These are phyloP conservation scores for Leptinotarsa texana DNA, from an alignment of 1,140 invertebrate species.

Conservation along the genomic window DNA sequence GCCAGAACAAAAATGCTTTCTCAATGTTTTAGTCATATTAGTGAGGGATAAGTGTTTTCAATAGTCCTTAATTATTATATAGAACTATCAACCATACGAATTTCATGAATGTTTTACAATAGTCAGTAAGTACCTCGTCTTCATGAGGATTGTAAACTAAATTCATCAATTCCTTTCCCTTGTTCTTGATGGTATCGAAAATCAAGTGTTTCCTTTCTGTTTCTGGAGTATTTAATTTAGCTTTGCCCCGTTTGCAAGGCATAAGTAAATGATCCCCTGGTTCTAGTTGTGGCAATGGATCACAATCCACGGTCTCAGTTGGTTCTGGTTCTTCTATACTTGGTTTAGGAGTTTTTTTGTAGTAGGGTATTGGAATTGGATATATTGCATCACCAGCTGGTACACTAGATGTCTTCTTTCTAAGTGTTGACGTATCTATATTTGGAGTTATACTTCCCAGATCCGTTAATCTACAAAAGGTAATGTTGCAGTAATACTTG, in stretches of 20 bases:
- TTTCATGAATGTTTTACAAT: too few species aligned
- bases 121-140: constrained; percentile 50
- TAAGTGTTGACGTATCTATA: constrained; percentile 53
- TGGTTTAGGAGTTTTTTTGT: constrained; percentile 40
- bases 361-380: constrained; percentile 49
- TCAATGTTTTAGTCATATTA: too few species aligned
- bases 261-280: constrained; percentile 63
- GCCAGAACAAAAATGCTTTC: not conserved
- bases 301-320: constrained; percentile 39
- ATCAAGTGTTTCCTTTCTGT: constrained; percentile 70
- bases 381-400: constrained; percentile 59
- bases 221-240: constrained; percentile 70
- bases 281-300: constrained; percentile 58
- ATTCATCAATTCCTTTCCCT: constrained; percentile 68
- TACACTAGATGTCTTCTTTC: constrained; percentile 63
- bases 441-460: constrained; percentile 64
- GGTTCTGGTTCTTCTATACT: constrained; percentile 36
- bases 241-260: constrained; percentile 54
- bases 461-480: constrained; percentile 67
- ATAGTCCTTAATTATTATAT: too few species aligned
- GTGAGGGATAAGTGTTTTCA: too few species aligned
- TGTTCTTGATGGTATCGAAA: constrained; percentile 64
- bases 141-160: constrained; percentile 67
- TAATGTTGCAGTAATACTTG: not conserved
- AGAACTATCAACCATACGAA: too few species aligned